A percentile compares a stretch with the other conserved stretches of the same genome.
phyloP scores from a whole-genome alignment of 92 coral and sea anemone genomes.

The Epizoanthus stellaris region DNA sequence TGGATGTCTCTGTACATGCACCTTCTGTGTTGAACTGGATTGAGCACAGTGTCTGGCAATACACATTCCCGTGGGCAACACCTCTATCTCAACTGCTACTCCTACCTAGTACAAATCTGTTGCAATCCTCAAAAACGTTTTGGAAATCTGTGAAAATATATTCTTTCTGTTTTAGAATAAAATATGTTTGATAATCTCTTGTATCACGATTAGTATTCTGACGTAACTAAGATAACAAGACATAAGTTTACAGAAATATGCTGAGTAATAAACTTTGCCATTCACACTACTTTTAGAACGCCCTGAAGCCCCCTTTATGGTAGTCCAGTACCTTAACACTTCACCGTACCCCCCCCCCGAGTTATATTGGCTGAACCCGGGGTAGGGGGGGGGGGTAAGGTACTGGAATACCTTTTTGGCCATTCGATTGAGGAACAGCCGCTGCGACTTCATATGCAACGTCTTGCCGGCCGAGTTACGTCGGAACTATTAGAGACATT shows the following conservation, averaged over 20 bases:
- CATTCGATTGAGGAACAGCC: background rate
- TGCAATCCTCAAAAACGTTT: slow-evolving; percentile 26
- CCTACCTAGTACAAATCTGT: slow-evolving; percentile 13
- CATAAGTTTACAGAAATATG: slow-evolving; percentile 21
- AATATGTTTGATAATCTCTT: slow-evolving; percentile 85
- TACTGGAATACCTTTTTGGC: background rate
- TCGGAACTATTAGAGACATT: slow-evolving; percentile 18
- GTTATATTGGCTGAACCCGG: too few relatives aligned
- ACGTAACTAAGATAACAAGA: slow-evolving; percentile 14
- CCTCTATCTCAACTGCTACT: slow-evolving; percentile 1
- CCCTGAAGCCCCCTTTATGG: background rate
- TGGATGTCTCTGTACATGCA: background rate
- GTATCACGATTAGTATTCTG: slow-evolving; percentile 16
- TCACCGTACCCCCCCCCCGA: too few relatives aligned
- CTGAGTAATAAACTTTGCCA: slow-evolving; percentile 18
- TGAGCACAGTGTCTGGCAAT: background rate
- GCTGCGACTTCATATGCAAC: background rate
- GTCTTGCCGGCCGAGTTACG: slow-evolving; percentile 10
- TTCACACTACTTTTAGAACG: background rate
- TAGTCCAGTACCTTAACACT: too few relatives aligned
- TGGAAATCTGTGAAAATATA: slow-evolving; percentile 91
- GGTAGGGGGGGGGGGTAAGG: too few relatives aligned
- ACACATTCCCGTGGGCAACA: background rate
- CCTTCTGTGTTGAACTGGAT: slow-evolving; percentile 5
- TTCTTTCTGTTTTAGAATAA: slow-evolving; percentile 81